phyloP scores from a whole-genome alignment of 2,888 invertebrate genomes.

The Plagodis pulveraria region DNA sequence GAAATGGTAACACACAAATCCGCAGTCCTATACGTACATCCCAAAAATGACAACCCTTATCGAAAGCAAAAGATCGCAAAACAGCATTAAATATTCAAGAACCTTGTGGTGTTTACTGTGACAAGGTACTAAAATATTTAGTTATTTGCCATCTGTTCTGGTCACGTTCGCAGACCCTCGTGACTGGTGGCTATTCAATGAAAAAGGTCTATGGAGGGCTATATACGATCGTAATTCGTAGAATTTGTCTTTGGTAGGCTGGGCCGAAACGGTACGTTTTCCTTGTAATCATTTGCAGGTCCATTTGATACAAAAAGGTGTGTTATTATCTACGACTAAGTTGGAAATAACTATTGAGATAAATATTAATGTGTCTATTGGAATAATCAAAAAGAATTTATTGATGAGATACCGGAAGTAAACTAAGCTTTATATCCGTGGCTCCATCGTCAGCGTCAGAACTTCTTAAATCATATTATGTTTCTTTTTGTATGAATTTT shows the following conservation, averaged over 20 bases:
- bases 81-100: neutral
- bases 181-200: conserved; percentile 16
- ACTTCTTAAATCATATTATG: no score
- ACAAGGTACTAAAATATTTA: conserved; percentile 18
- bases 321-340: no score
- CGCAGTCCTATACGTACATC: no score
- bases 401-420: no score
- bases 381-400: no score
- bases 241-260: conserved; percentile 7
- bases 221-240: conserved; percentile 16
- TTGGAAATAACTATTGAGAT: no score
- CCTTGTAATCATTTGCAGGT: conserved; percentile 4
- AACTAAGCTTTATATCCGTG: no score
- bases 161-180: conserved; percentile 21
- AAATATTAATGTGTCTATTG: no score
- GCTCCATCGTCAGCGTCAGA: no score
- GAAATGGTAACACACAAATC: no score
- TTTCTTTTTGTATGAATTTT: no score
- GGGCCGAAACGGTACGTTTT: conserved; percentile 6
- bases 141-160: conserved; percentile 9
- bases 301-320: neutral
- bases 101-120: conserved; percentile 6
- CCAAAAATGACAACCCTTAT: neutral
- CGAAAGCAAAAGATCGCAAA: neutral
- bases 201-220: conserved; percentile 12